Evolutionary conservation across 2,888 invertebrate genomes (phyloP), one percentile per base, ranked within the genome.

Genomic region (Autographa pulchrina): DNA sequence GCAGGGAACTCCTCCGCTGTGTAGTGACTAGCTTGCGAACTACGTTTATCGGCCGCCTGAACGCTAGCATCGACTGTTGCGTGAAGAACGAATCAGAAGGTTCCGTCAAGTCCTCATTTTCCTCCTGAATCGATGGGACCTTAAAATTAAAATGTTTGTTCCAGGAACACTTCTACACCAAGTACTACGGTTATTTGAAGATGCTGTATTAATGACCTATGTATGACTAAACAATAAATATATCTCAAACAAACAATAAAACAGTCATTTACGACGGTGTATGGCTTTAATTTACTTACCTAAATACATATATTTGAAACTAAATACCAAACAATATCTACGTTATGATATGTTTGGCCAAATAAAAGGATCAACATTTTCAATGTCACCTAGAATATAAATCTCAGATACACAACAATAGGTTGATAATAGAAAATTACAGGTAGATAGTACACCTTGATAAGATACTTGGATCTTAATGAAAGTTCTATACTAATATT

Each of bases 11-110:
- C 92, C 94, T 93, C 86, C 95, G 93, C 79, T 94, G 96, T 79
- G 94, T 92, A 75, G 93, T 92, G 88, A 96, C 95, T 88, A 96
- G 94, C 92, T 95, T 96, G 90, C 96, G 94, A 86, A 96, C 95
- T 90, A 93, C 95, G 86, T 92, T 93, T 85, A 96, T 91, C 60
- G 96, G 96, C 90, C 92, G 89, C 88, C 92, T 92, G 86, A 96
- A 89, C 77, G 92, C 92, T 86, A 94, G 89, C 89, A 94, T 90
- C 78, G 93, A 90, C 86, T 92, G 93, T 85, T 91, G 91, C 78
- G 90, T 83, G 91, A 90, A 92, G 91, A 92, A 92, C 76, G 92
- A 89, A 64, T 94, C 94, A 71, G 91, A 86, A 72, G 90, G 83
- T 69, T 87, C 85, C 81, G 84, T 86, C 48, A 48, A 48, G 72